These are phyloP conservation scores for Psilopogon haemacephalus DNA, from an alignment of 2,113 vertebrate species.

Conservation along the genomic window DNA sequence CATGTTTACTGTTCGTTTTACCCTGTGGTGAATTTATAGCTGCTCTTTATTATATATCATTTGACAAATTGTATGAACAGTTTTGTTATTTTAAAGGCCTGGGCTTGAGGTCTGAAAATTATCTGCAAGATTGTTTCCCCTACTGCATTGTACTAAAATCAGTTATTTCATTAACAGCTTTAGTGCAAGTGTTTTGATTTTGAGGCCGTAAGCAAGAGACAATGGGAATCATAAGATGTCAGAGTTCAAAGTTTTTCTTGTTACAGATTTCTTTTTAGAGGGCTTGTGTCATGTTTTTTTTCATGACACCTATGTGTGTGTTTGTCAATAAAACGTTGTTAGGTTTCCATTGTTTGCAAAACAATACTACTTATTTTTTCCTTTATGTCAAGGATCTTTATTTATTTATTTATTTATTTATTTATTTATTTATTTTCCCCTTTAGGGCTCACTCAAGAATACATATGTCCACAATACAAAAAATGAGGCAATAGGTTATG, in stretches of 20 bases:
- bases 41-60: not conserved
- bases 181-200: not conserved
- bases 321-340: not conserved
- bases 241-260: not conserved
- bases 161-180: not conserved
- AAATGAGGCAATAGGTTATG: not conserved
- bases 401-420: too few relatives aligned
- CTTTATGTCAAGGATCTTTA: not conserved
- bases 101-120: not conserved
- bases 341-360: not conserved
- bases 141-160: not conserved
- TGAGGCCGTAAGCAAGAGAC: not conserved
- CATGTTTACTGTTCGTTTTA: not conserved
- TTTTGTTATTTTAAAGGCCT: not conserved
- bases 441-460: not conserved
- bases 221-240: not conserved
- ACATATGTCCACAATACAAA: not conserved
- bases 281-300: not conserved
- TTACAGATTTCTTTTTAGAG: not conserved
- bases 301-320: not conserved
- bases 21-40: constrained; percentile 16
- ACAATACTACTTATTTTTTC: not conserved
- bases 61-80: not conserved
- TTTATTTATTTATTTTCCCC: not conserved
- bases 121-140: not conserved